Conservation (phyloP, 2,797 vertebrate species). For the Acropternis orthonyx region DNA sequence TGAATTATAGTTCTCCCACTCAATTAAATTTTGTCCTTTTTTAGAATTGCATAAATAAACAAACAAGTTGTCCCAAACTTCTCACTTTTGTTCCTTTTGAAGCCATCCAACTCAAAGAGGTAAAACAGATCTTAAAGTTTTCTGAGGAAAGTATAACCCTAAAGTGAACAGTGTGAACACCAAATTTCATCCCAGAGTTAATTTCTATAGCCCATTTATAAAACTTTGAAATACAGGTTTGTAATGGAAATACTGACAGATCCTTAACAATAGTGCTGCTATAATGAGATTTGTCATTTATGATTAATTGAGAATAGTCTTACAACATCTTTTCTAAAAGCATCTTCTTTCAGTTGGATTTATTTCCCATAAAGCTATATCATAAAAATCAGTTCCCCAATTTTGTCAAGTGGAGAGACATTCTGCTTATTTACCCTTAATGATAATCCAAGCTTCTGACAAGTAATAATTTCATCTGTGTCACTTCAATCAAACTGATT, state of each 20-base stretch:
- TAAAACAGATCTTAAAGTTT: not conserved
- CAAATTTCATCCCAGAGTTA: not conserved
- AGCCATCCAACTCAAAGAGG: not conserved
- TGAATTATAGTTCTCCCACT: not conserved
- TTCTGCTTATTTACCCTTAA: slow-evolving; percentile 69
- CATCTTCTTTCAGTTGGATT: slow-evolving; percentile 41
- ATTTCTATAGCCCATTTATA: slow-evolving; percentile 28
- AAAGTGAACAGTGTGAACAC: not conserved
- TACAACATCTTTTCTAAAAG: slow-evolving; percentile 61
- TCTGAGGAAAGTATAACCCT: not conserved
- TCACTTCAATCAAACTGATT: slow-evolving; percentile 67
- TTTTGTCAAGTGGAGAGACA: slow-evolving; percentile 55
- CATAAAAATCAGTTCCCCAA: slow-evolving; percentile 47
- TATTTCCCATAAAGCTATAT: slow-evolving; percentile 5
- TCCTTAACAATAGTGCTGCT: slow-evolving; percentile 4
- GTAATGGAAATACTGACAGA: slow-evolving; percentile 48
- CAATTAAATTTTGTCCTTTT: not conserved
- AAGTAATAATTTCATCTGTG: slow-evolving; percentile 61
- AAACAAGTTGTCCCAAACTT: not conserved
- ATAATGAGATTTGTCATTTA: slow-evolving; percentile 50
- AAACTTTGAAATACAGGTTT: slow-evolving; percentile 40
- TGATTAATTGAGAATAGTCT: slow-evolving; percentile 54
- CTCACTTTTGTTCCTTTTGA: not conserved
- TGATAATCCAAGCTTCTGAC: slow-evolving; percentile 65
- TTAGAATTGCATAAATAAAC: not conserved